Percentiles rank a stretch among this genome's conserved stretches.
phyloP scores from a whole-genome alignment of 37 sponge, comb jelly and placozoan genomes.

The Spongilla lacustris region DNA sequence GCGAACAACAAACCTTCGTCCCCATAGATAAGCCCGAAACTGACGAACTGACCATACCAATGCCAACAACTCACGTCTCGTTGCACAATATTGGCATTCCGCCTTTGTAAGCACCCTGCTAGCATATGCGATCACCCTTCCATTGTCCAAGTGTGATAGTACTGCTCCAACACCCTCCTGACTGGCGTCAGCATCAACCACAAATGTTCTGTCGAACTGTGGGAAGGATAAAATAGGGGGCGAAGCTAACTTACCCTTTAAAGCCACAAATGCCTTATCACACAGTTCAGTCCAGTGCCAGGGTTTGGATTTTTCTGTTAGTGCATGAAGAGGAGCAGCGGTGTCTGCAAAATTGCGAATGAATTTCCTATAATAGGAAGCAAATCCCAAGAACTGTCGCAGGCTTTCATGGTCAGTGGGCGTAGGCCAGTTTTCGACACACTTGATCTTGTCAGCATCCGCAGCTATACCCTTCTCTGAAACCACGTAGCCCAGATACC shows the following conservation, averaged over 20 bases:
- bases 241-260: slow-evolving; percentile 8
- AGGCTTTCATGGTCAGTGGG: slow-evolving; percentile 6
- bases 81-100: slow-evolving; percentile 20
- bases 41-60: slow-evolving; percentile 7
- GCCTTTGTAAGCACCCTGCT: slow-evolving; percentile 18
- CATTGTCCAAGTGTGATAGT: slow-evolving; percentile 19
- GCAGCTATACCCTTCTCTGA: slow-evolving; percentile 8
- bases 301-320: slow-evolving; percentile 2
- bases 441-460: slow-evolving; percentile 22
- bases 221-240: slow-evolving; percentile 41
- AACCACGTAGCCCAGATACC: slow-evolving; percentile 36
- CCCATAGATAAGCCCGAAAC: slow-evolving; percentile 11
- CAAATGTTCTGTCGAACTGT: slow-evolving; percentile 13
- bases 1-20: slow-evolving; percentile 7
- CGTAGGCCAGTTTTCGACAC: slow-evolving; percentile 30
- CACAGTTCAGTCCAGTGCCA: slow-evolving; percentile 26
- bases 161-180: slow-evolving; percentile 34
- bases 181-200: slow-evolving; percentile 30
- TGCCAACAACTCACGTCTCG: slow-evolving; percentile 35
- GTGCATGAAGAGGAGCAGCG: slow-evolving; percentile 37
- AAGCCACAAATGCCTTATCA: slow-evolving; percentile 11
- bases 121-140: slow-evolving; percentile 12
- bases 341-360: slow-evolving; percentile 18
- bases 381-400: slow-evolving; percentile 40
- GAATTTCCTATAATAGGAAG: slow-evolving; percentile 37